Evolutionary conservation across 2,888 invertebrate genomes (phyloP).

Genomic region (Idaea aversata): DNA sequence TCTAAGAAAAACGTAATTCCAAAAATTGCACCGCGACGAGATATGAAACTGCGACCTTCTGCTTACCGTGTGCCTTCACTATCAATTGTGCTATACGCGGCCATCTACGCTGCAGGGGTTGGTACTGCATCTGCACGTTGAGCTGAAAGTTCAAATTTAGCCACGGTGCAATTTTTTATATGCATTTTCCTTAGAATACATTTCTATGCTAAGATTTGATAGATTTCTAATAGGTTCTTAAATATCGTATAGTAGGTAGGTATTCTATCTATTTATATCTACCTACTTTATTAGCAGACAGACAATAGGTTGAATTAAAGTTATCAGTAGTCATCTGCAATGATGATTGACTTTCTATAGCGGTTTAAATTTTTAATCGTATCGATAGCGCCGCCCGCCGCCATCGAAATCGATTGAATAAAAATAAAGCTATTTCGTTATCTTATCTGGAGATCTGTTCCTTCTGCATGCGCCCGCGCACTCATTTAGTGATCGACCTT

Average conservation of each 20-base stretch:
- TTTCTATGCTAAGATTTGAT: neutral
- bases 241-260: neutral
- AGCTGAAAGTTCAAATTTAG: too few species aligned
- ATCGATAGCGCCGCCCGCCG: slow-evolving; percentile 54
- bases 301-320: slow-evolving; percentile 32
- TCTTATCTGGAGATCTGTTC: slow-evolving; percentile 59
- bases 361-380: slow-evolving; percentile 60
- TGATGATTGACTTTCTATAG: slow-evolving; percentile 75
- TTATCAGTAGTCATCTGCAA: slow-evolving; percentile 44
- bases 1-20: too few species aligned
- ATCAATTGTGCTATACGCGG: too few species aligned
- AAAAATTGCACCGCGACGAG: too few species aligned
- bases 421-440: slow-evolving; percentile 56
- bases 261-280: neutral
- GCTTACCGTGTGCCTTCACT: too few species aligned
- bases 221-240: neutral
- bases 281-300: neutral
- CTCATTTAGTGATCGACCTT: slow-evolving; percentile 50
- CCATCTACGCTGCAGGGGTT: too few species aligned
- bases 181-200: too few species aligned
- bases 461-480: slow-evolving; percentile 31
- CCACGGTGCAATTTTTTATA: too few species aligned
- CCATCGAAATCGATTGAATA: slow-evolving; percentile 47
- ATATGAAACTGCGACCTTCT: too few species aligned
- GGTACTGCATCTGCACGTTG: too few species aligned